Conservation (phyloP, 1,140 invertebrate genomes). For the Formica exsecta region DNA sequence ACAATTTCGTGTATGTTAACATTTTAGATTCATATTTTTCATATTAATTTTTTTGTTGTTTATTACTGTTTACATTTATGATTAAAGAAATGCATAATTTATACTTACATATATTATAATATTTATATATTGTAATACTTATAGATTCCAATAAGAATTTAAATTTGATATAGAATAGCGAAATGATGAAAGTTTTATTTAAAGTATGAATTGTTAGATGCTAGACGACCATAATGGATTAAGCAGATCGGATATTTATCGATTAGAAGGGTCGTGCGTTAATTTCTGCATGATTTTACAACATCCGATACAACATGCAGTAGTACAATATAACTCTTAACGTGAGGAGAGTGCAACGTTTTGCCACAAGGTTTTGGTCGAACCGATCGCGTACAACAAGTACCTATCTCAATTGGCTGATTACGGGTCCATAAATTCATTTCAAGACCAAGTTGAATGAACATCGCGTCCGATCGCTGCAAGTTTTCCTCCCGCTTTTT, state of each 20-base stretch:
- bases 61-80: constrained; percentile 41
- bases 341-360: constrained; percentile 67
- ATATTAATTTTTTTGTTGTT: neutral
- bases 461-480: constrained; percentile 53
- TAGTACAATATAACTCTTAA: constrained; percentile 40
- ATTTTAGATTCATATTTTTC: neutral
- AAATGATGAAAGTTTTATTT: constrained; percentile 18
- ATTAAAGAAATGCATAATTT: neutral
- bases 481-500: neutral
- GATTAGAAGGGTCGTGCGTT: neutral
- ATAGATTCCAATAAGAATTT: neutral
- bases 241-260: neutral
- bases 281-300: constrained; percentile 66
- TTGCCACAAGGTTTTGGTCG: constrained; percentile 71
- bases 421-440: constrained; percentile 82
- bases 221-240: neutral
- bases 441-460: constrained; percentile 79
- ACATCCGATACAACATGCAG: constrained; percentile 40
- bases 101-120: neutral
- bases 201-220: neutral
- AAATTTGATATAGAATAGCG: constrained; percentile 8
- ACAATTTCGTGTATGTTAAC: neutral
- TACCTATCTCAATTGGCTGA: constrained; percentile 80
- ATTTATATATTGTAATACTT: neutral
- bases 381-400: constrained; percentile 69